Conservation (phyloP, 2,888 invertebrate genomes). For the Seladonia tumulorum region DNA sequence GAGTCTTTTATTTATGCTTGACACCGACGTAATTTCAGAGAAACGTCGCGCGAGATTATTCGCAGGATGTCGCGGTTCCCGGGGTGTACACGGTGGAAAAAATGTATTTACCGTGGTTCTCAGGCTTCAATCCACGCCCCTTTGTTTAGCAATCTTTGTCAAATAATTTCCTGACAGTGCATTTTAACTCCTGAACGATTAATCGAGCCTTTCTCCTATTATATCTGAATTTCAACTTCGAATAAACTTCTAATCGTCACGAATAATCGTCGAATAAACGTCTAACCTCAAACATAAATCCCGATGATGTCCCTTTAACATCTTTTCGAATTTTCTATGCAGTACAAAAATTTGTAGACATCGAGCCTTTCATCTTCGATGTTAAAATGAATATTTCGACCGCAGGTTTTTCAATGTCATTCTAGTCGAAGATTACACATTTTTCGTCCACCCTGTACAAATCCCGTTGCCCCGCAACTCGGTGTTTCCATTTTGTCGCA, state of each 20-base stretch:
- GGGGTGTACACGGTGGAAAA: constrained; percentile 11
- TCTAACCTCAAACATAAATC: background rate
- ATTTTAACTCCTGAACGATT: background rate
- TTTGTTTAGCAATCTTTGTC: background rate
- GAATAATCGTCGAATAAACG: too few relatives aligned
- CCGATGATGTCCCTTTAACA: background rate
- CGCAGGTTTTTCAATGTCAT: background rate
- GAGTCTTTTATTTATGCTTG: constrained; percentile 61
- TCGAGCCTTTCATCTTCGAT: too few relatives aligned
- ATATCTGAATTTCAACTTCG: too few relatives aligned
- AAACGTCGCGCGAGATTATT: constrained; percentile 56
- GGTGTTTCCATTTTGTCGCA: background rate
- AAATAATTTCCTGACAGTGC: background rate
- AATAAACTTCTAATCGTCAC: background rate
- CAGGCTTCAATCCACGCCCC: background rate
- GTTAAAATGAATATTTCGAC: background rate
- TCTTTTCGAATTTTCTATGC: background rate
- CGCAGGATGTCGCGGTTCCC: constrained; percentile 38
- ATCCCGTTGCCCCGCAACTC: background rate
- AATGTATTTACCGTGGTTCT: constrained; percentile 8
- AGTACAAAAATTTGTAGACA: too few relatives aligned
- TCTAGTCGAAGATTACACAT: background rate
- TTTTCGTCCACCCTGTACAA: background rate
- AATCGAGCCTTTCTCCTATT: background rate
- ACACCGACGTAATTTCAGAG: constrained; percentile 60